Conservation (phyloP, 2,797 vertebrate genomes). For the Masticophis lateralis region DNA sequence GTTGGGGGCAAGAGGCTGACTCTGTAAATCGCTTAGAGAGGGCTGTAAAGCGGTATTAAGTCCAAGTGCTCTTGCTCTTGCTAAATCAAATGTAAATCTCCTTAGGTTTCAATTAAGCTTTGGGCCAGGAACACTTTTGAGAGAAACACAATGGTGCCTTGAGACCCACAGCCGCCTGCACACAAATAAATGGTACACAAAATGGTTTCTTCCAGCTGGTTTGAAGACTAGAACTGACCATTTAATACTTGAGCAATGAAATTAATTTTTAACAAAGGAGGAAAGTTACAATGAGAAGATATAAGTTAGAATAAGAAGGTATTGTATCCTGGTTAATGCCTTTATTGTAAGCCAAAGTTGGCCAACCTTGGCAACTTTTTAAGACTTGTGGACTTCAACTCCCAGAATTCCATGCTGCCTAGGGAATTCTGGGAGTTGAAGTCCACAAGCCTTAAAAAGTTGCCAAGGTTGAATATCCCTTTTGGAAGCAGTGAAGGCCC, state of each 20-base stretch:
- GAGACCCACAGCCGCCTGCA: background rate
- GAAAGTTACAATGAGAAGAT: background rate
- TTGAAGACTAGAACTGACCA: background rate
- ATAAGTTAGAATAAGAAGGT: background rate
- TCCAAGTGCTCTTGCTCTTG: too few species aligned
- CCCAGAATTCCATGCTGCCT: background rate
- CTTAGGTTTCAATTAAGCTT: too few species aligned
- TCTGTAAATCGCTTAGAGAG: too few species aligned
- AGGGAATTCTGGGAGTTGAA: background rate
- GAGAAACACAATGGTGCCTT: background rate
- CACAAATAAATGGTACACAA: background rate
- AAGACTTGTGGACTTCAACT: background rate
- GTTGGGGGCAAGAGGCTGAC: too few species aligned
- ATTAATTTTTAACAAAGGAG: background rate
- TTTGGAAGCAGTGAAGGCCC: background rate
- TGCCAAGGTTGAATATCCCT: background rate
- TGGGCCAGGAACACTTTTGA: too few species aligned
- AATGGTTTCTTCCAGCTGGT: background rate
- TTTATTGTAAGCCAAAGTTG: background rate
- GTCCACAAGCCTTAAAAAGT: background rate
- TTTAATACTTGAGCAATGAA: background rate
- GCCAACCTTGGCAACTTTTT: background rate
- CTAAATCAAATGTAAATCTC: background rate
- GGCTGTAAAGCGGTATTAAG: too few species aligned
- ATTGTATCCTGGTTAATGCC: background rate